Evolutionary conservation across 2,797 vertebrate genomes (phyloP).

Genomic region (Morelia viridis): DNA sequence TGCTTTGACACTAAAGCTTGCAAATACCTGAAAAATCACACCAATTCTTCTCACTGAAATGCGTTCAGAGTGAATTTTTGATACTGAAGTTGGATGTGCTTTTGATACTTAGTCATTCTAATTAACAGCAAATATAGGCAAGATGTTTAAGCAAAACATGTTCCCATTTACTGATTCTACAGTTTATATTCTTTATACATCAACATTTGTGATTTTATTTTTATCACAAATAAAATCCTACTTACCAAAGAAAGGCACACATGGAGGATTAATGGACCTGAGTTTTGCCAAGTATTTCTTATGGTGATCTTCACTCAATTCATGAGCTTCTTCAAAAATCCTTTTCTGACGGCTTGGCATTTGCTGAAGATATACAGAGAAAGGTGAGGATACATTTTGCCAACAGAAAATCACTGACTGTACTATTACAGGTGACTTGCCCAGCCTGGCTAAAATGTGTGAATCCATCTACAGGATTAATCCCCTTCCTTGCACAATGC

Average conservation of each 20-base stretch:
- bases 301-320: slow-evolving; percentile 97
- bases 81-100: background rate
- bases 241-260: slow-evolving; percentile 95
- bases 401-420: background rate
- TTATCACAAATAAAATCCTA: background rate
- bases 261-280: slow-evolving; percentile 97
- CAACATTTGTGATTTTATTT: slow-evolving; percentile 1
- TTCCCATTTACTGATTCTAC: background rate
- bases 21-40: background rate
- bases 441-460: background rate
- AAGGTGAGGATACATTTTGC: slow-evolving; percentile 11
- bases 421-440: background rate
- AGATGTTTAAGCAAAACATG: background rate
- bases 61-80: background rate
- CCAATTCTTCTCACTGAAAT: background rate
- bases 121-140: background rate
- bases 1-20: background rate
- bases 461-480: background rate
- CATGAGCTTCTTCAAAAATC: slow-evolving; percentile 94
- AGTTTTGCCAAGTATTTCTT: slow-evolving; percentile 98
- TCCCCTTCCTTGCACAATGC: background rate
- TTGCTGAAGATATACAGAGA: slow-evolving; percentile 79
- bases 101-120: background rate
- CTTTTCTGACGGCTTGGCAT: slow-evolving; percentile 93
- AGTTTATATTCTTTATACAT: background rate